Evolutionary conservation across 2,113 vertebrate genomes (phyloP).

Genomic region (Ptilorrhoa leucosticta): DNA sequence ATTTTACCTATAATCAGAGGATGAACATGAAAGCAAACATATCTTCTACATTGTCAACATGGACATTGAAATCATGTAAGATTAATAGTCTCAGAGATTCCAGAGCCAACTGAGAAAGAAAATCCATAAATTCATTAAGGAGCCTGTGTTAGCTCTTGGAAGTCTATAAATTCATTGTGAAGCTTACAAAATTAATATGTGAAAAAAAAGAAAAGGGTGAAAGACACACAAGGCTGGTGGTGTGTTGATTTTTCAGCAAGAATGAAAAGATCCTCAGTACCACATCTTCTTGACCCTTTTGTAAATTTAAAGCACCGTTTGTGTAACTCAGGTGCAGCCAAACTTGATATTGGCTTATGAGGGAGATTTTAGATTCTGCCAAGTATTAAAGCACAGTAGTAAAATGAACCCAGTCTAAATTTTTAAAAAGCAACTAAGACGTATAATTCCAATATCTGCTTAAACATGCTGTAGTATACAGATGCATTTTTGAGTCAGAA

Average conservation of each 20-base stretch:
- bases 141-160: conserved; percentile 6
- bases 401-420: not conserved
- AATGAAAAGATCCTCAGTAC: not conserved
- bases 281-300: not conserved
- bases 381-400: not conserved
- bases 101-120: conserved; percentile 28
- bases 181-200: not conserved
- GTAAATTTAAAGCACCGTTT: not conserved
- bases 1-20: not conserved
- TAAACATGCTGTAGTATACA: not conserved
- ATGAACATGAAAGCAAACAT: not conserved
- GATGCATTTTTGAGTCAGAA: not conserved
- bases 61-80: conserved; percentile 29
- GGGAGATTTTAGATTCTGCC: not conserved
- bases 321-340: not conserved
- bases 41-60: not conserved
- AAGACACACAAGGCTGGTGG: not conserved
- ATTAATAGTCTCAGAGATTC: conserved; percentile 34
- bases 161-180: conserved; percentile 26
- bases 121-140: conserved; percentile 65
- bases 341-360: not conserved
- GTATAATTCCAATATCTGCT: not conserved
- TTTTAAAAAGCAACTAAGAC: not conserved
- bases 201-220: not conserved
- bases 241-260: not conserved